Base-by-base conservation (phyloP, 2,113 vertebrate genomes). In the Mobula hypostoma region DNA sequence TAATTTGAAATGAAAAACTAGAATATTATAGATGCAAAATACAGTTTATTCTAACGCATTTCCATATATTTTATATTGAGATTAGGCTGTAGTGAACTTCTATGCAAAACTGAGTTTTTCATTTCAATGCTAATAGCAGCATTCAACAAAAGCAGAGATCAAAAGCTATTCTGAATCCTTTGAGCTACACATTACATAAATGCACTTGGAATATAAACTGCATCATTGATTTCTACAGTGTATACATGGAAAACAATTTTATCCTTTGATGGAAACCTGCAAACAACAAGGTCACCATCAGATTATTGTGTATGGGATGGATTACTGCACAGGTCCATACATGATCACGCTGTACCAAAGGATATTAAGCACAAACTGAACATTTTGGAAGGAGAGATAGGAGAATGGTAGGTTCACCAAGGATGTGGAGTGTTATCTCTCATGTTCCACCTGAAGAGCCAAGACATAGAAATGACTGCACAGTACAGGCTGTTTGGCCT, bases 181-280 rank as follows among this genome's bases (percentile, higher is more conserved):
- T 66, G 29, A 90, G 61, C 15, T 32, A 36, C 77, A n/a, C 7
- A 17, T 90, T 66, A n/a, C 63, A 17, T 17, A 90, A 68, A n/a
- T 88, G 56, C 56, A 88, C 83, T 87, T 58, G 29, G 83, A 63
- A 88, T 90, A 66, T 66, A 90, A 90, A 66, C 29, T 90, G 85
- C 61, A 90, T 90, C 48, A 15, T 66, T 90, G 15, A 90, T 14
- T 63, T 63, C n/a, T 68, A 17, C 61, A 90, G 5, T 1, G 14
- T 66, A 14, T 12, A 29, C 61, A 87, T 88, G 85, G 27, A 63
- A 48, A 88, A 63, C 63, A 12, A 88, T 88, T 88, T 29, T 88
- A 17, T 88, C 58, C 58, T 88, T 63, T 88, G 58, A 88, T 88
- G 61, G 58, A 32, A 88, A 88, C 85, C 63, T 88, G 9, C 63